A percentile compares a stretch with the other conserved stretches of the same genome.
Evolutionary conservation across 1,140 invertebrate species (phyloP).

Genomic region (Mesaphorura yosii): DNA sequence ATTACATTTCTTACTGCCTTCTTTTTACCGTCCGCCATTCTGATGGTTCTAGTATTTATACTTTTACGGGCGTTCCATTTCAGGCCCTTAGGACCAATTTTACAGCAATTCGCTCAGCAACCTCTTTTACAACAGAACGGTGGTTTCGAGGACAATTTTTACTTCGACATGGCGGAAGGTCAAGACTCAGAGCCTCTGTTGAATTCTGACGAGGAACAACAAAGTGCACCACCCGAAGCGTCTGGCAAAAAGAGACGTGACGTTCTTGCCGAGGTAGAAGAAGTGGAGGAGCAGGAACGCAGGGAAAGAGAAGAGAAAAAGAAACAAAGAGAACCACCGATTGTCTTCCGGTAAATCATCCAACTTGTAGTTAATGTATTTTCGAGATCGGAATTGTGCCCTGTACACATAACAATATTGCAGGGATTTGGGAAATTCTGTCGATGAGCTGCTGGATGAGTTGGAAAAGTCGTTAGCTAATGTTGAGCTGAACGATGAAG

Average conservation of each 20-base stretch:
- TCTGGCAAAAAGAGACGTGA: conserved; percentile 2
- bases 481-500: conserved; percentile 33
- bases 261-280: conserved; percentile 39
- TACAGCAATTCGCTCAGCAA: conserved; percentile 11
- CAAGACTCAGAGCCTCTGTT: conserved; percentile 14
- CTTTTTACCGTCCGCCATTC: background rate
- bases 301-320: conserved; percentile 53
- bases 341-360: conserved; percentile 51
- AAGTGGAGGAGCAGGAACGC: conserved; percentile 50
- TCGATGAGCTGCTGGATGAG: conserved; percentile 24
- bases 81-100: conserved; percentile 23
- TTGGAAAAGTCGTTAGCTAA: conserved; percentile 27
- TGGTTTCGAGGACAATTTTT: conserved; percentile 4
- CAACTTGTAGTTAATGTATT: conserved; percentile 1
- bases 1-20: conserved; percentile 23
- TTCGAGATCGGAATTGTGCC: conserved; percentile 27
- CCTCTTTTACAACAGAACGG: background rate
- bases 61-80: conserved; percentile 2
- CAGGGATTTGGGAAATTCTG: conserved; percentile 24
- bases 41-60: background rate
- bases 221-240: conserved; percentile 21
- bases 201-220: conserved; percentile 28
- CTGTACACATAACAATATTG: conserved; percentile 1
- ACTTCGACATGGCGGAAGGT: background rate
- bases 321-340: conserved; percentile 66